These are phyloP conservation scores for Sipha flava DNA, from an alignment of 1,140 invertebrate genomes.

Conservation along the genomic window DNA sequence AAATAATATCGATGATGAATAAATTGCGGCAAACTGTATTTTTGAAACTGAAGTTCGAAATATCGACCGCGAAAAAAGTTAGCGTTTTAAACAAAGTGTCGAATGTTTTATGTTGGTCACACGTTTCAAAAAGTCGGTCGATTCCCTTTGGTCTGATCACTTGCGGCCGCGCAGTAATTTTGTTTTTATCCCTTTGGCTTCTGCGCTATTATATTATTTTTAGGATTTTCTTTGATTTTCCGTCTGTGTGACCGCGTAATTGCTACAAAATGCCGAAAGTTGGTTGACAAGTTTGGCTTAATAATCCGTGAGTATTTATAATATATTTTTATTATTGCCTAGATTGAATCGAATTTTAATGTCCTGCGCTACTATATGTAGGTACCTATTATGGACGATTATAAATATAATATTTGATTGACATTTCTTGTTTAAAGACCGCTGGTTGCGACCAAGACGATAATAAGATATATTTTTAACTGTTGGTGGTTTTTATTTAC, in stretches of 20 bases:
- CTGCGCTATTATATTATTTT: background rate
- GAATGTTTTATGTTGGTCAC: background rate
- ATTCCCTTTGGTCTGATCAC: background rate
- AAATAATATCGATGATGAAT: no score
- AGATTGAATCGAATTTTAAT: no score
- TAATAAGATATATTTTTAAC: background rate
- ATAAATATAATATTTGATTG: background rate
- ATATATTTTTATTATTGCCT: no score
- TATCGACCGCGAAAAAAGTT: no score
- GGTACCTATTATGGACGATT: no score
- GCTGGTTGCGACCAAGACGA: background rate
- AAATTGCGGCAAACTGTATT: no score
- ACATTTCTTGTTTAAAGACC: background rate
- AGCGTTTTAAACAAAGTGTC: background rate
- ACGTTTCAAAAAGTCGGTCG: background rate
- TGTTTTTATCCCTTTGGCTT: background rate
- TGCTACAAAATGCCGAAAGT: background rate
- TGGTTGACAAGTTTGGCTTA: background rate
- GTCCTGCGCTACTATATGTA: no score
- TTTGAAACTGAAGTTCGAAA: no score
- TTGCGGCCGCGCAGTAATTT: background rate
- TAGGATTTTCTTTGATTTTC: background rate
- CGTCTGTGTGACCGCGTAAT: background rate
- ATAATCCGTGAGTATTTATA: background rate
- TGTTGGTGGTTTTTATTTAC: no score